These are phyloP conservation scores for Leptinotarsa texana DNA, from an alignment of 1,140 invertebrate genomes.

Conservation along the genomic window DNA sequence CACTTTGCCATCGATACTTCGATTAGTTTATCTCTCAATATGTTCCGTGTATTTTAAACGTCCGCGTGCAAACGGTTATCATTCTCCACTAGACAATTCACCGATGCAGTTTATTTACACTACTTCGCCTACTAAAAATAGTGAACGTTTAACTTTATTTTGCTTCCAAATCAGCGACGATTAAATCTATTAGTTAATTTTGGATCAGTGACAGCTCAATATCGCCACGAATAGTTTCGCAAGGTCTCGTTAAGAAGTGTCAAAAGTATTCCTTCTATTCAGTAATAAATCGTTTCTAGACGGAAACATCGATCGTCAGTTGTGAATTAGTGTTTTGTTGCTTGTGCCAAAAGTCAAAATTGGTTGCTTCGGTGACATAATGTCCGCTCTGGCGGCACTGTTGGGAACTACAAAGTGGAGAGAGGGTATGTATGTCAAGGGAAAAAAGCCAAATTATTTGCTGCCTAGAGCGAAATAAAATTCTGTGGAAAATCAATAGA, in stretches of 20 bases:
- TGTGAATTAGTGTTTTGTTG: not conserved
- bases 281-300: too few relatives aligned
- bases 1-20: too few relatives aligned
- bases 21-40: too few relatives aligned
- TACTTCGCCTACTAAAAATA: slow-evolving; percentile 40
- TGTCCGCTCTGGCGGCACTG: slow-evolving; percentile 51
- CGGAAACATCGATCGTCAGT: not conserved
- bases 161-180: slow-evolving; percentile 26
- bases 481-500: too few relatives aligned
- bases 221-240: not conserved
- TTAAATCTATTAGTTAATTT: slow-evolving; percentile 42
- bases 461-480: too few relatives aligned
- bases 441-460: too few relatives aligned
- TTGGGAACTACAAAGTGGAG: slow-evolving; percentile 48
- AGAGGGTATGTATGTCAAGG: slow-evolving; percentile 45
- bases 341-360: slow-evolving; percentile 40
- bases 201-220: slow-evolving; percentile 39
- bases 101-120: slow-evolving; percentile 17
- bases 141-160: slow-evolving; percentile 33
- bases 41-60: not conserved
- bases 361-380: slow-evolving; percentile 49
- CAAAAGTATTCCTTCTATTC: too few relatives aligned
- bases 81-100: not conserved
- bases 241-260: not conserved
- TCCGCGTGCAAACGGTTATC: not conserved